Conservation (phyloP, 2,797 vertebrate species). For the Borostomias antarcticus region DNA sequence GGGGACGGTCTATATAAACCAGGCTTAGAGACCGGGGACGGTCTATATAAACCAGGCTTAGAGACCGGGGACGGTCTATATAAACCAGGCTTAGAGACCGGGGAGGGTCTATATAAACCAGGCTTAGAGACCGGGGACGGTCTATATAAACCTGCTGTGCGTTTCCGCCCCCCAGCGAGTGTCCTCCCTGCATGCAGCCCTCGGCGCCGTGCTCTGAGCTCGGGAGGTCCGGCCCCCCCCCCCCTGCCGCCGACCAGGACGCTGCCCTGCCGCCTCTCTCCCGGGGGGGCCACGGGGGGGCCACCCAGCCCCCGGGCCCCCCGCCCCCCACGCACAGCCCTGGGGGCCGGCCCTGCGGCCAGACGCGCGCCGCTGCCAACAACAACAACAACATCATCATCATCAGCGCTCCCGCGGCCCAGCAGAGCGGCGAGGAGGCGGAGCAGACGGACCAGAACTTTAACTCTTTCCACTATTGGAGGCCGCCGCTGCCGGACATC, state of each 20-base stretch:
- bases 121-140: too few relatives aligned
- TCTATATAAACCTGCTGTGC: too few relatives aligned
- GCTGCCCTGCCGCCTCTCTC: too few relatives aligned
- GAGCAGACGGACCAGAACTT: conserved; percentile 77
- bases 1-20: too few relatives aligned
- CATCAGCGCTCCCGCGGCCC: conserved; percentile 29
- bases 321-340: conserved; percentile 14
- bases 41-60: too few relatives aligned
- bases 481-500: conserved; percentile 86
- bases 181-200: conserved; percentile 52
- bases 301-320: conserved; percentile 46
- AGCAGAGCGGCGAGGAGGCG: conserved; percentile 58
- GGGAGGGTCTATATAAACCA: too few relatives aligned
- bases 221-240: conserved; percentile 60
- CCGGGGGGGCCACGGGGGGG: conserved; percentile 54
- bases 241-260: conserved; percentile 62
- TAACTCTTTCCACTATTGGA: conserved; percentile 88
- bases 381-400: conserved; percentile 38
- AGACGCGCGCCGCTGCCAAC: conserved; percentile 19
- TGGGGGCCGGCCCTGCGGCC: conserved; percentile 25
- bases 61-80: too few relatives aligned
- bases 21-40: too few relatives aligned
- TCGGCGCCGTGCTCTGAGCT: conserved; percentile 59
- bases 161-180: conserved; percentile 57
- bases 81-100: too few relatives aligned